Evolutionary conservation across 2,113 vertebrate genomes (phyloP).

Genomic region (Mixornis gularis): DNA sequence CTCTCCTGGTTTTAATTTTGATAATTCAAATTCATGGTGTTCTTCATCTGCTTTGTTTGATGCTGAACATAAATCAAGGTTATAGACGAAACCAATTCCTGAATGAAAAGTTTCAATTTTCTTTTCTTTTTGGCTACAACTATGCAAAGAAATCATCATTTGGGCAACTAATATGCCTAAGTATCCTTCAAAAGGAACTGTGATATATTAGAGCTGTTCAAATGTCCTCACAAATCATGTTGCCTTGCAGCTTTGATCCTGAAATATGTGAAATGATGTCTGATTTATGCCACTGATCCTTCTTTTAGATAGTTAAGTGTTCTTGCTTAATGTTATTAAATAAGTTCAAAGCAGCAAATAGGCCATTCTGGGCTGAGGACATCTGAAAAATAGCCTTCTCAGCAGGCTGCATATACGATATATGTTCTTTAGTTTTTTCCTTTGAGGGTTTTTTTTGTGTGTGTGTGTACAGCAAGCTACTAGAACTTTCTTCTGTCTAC

Average conservation of each 20-base stretch:
- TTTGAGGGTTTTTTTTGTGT: background rate
- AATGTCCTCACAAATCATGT: constrained; percentile 74
- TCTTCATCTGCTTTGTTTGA: constrained; percentile 60
- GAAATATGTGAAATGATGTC: constrained; percentile 74
- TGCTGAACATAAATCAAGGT: constrained; percentile 60
- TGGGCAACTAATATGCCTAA: constrained; percentile 77
- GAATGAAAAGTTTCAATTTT: constrained; percentile 64
- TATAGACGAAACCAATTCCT: constrained; percentile 47
- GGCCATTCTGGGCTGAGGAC: constrained; percentile 35
- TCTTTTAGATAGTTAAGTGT: constrained; percentile 73
- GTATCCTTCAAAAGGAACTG: constrained; percentile 68
- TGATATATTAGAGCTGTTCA: constrained; percentile 74
- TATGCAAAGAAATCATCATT: constrained; percentile 70
- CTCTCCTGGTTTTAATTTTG: constrained; percentile 59
- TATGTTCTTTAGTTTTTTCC: background rate
- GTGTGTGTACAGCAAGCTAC: background rate
- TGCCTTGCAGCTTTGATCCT: constrained; percentile 74
- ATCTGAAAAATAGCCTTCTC: constrained; percentile 60
- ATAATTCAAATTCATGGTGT: constrained; percentile 42
- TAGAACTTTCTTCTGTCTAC: background rate
- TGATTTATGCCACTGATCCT: constrained; percentile 76
- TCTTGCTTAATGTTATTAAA: constrained; percentile 79
- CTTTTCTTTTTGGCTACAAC: constrained; percentile 62
- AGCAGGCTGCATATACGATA: constrained; percentile 13
- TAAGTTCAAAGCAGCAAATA: constrained; percentile 67